Base-by-base conservation (phyloP, 2,797 vertebrate species). In the Rallus crepitans region DNA sequence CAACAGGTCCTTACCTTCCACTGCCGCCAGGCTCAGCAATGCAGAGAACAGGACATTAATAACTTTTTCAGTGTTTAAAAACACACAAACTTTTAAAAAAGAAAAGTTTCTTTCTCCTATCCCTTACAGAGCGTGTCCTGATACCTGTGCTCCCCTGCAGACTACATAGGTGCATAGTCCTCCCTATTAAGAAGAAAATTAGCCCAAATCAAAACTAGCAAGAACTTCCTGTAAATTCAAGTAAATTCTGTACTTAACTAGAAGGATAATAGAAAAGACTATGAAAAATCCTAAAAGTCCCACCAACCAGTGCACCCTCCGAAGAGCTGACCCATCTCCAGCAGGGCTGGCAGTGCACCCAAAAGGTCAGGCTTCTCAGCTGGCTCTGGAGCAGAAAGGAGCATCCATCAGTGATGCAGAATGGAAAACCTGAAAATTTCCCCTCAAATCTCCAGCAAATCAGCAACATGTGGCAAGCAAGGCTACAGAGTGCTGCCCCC, bases 401-500 rank as follows among this genome's bases (percentile, higher is more conserved):
- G 42, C 42, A 45, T 45, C 48, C 24, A 61, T 24, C 40, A 31
- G 30, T 10, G 24, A 42, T 69, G 68, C 39, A 61, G 75, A 80
- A 35, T 6, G 12, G 18, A 47, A 91, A 82, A 82, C 17, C 24
- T 0, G 0, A 79, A 82, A 60, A 35, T 53, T 73, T 78, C 19
- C 53, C 50, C 57, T 71, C 57, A 24, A 37, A 59, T 30, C 27
- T 71, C 65, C 65, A 87, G 88, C 81, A 95, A 94, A 94, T 78
- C 55, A 92, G 42, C 64, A 85, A 75, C 83, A 86, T 6, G 13
- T 85, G 88, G 72, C 50, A 80, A 87, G 53, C 42, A 72, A 80
- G n/a, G 20, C 61, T 86, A 59, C 2, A 1, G 11, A 82, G 11
- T 33, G 17, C 68, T 78, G 64, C 18, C 19, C 24, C n/a, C 24